phyloP scores from a whole-genome alignment of 2,113 vertebrate species.

The Neofelis nebulosa region DNA sequence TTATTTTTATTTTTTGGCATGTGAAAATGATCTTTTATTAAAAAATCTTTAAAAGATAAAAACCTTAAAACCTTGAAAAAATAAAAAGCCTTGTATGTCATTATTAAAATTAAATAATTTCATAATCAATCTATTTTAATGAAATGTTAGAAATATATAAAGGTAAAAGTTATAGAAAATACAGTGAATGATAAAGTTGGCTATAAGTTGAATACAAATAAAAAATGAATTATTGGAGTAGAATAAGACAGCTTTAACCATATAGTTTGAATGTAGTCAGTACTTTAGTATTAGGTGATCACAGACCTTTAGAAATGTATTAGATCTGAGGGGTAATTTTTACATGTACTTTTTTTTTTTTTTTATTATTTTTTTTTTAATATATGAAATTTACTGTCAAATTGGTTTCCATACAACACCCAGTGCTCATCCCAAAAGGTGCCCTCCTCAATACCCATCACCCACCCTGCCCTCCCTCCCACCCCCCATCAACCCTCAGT shows the following conservation, averaged over 20 bases:
- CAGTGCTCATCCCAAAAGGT: too few relatives aligned
- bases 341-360: not conserved
- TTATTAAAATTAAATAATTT: not conserved
- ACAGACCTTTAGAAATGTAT: not conserved
- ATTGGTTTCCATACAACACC: too few relatives aligned
- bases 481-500: too few relatives aligned
- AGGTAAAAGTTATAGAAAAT: not conserved
- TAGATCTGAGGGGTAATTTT: not conserved
- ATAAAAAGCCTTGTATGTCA: not conserved
- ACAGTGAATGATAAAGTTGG: not conserved
- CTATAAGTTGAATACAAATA: not conserved
- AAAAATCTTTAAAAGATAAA: not conserved
- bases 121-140: not conserved
- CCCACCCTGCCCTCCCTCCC: too few relatives aligned
- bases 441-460: too few relatives aligned
- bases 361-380: too few relatives aligned
- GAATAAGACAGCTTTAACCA: not conserved
- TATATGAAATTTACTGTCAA: too few relatives aligned
- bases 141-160: not conserved
- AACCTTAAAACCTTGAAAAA: not conserved
- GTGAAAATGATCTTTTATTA: not conserved
- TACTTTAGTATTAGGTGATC: not conserved
- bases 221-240: not conserved
- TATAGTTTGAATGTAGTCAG: not conserved
- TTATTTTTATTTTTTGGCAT: too few relatives aligned